These are phyloP conservation scores for Sipha flava DNA, from an alignment of 1,140 invertebrate genomes.

Conservation along the genomic window DNA sequence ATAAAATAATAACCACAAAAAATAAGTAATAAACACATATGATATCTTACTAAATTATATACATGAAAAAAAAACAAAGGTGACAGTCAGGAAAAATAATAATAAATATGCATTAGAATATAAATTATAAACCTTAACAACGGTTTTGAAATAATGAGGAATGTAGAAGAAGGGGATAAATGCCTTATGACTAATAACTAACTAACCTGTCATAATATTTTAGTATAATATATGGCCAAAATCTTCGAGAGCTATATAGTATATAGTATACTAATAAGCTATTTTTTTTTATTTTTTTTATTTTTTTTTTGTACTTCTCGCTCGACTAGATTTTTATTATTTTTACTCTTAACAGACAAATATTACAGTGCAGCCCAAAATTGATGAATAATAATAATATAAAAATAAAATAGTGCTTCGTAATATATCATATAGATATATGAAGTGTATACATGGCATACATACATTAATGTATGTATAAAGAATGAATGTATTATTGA, in stretches of 20 bases:
- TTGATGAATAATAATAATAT: slow-evolving; percentile 13
- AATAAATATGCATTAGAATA: no score
- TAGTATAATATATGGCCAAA: neutral
- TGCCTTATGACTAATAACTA: neutral
- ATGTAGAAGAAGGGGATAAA: slow-evolving; percentile 11
- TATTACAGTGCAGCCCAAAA: slow-evolving; percentile 17
- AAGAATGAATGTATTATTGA: neutral
- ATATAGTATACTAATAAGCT: no score
- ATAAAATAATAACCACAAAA: slow-evolving; percentile 28
- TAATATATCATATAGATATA: neutral
- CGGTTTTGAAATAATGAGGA: neutral
- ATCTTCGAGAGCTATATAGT: neutral
- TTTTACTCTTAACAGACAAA: neutral
- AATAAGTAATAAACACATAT: no score
- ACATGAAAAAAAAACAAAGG: neutral
- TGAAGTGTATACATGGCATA: neutral
- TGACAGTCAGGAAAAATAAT: neutral
- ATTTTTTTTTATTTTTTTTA: neutral
- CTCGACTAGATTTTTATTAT: neutral
- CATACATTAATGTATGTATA: neutral
- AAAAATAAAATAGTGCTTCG: slow-evolving; percentile 16
- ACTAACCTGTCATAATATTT: neutral
- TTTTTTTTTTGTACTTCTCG: neutral
- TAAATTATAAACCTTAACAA: neutral
- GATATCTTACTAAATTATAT: no score